Percentiles rank a stretch among this genome's conserved stretches.
Evolutionary conservation across 2,888 invertebrate genomes (phyloP).

Genomic region (Vannuccia rotundouncinata): DNA sequence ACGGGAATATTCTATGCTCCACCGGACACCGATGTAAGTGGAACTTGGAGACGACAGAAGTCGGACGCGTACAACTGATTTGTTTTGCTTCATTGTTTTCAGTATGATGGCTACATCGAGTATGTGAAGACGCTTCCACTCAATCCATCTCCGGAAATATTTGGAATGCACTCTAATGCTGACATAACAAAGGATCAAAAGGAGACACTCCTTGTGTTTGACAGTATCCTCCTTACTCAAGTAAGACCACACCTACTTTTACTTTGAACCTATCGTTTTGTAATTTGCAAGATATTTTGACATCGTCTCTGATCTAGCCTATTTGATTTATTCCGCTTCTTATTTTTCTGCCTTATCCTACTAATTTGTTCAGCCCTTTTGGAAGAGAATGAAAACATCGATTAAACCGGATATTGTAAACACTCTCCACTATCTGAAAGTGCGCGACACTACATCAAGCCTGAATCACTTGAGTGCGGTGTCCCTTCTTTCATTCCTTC

Average conservation of each 20-base stretch:
- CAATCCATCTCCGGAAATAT: conserved; percentile 54
- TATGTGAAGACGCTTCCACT: conserved; percentile 53
- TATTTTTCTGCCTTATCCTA: too few relatives aligned
- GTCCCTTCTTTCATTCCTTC: too few relatives aligned
- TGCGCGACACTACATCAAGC: neutral
- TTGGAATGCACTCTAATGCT: conserved; percentile 56
- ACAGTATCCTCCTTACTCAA: conserved; percentile 52
- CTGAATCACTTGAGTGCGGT: too few relatives aligned
- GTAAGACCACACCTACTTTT: conserved; percentile 6
- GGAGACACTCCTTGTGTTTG: conserved; percentile 61
- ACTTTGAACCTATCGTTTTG: neutral
- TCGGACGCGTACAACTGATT: too few relatives aligned
- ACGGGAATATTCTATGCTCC: conserved; percentile 53
- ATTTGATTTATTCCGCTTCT: too few relatives aligned
- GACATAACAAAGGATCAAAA: conserved; percentile 56
- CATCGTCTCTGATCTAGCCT: neutral
- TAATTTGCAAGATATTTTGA: neutral
- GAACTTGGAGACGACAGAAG: too few relatives aligned
- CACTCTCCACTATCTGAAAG: neutral
- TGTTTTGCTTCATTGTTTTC: neutral
- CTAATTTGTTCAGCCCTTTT: too few relatives aligned
- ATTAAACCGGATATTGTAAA: neutral
- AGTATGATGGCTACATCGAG: conserved; percentile 47
- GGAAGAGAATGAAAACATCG: neutral
- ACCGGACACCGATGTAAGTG: conserved; percentile 50